Base-by-base conservation (phyloP, 1,140 invertebrate genomes). In the Ephestia elutella region DNA sequence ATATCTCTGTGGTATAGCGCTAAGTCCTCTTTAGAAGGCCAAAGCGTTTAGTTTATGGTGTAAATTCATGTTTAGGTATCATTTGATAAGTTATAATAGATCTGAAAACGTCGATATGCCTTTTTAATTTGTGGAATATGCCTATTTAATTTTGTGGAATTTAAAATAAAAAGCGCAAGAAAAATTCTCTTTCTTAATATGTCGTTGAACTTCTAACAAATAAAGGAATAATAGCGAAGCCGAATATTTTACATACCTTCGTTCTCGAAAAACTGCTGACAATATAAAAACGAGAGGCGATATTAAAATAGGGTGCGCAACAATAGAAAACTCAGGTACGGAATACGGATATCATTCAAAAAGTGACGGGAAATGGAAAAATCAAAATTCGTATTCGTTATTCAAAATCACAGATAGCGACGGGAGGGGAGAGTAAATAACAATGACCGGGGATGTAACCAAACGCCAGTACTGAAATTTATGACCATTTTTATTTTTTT, bases 321-420 rank as follows among this genome's bases (percentile, higher is more conserved):
- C 73, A 82, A 80, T 75, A 59, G 74, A 54, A 13, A 62, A 18
- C 18, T 20, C 63, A 74, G 38, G 38, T 44, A 44, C 19, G 19
- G 8, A 69, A 64, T 71, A 74, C 56, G 49, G 68, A 56, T 68
- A 70, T 71, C 74, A 65, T 73, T 71, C 59, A 69, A 65, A 60
- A 61, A 56, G 71, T 74, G 71, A 74, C 68, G 70, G 81, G 76
- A 83, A 82, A 82, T 77, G 76, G 71, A 77, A 82, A 75, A 79
- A 82, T 83, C 72, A 75, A 72, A 80, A 82, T 73, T 74, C 69
- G 51, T 67, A 59, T 73, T 73, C 71, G 49, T 65, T 49, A 76
- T 82, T 77, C 70, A 77, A 65, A 76, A 66, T 71, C 59, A 65
- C 62, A 73, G 73, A 82, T 75, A 79, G 63, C 57, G 38, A 25